Evolutionary conservation across 2,797 vertebrate genomes (phyloP).

Genomic region (Phrynocephalus guinanensis): DNA sequence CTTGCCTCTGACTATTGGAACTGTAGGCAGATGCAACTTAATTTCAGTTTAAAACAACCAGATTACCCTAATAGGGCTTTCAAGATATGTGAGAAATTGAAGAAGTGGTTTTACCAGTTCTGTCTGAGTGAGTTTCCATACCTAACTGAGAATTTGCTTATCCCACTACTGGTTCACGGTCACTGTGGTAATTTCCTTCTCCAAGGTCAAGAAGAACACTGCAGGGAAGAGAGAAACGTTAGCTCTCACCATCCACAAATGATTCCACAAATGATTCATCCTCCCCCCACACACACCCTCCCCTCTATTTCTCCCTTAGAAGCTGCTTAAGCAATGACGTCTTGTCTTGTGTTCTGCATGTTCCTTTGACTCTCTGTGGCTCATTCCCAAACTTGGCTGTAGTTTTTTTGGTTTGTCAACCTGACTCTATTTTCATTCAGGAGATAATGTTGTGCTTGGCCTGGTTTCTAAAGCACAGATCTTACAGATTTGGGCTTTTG

Average conservation of each 20-base stretch:
- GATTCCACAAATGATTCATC: background rate
- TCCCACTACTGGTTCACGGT: background rate
- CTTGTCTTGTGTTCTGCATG: slow-evolving; percentile 12
- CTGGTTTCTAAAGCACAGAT: background rate
- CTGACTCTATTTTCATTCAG: background rate
- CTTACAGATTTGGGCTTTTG: background rate
- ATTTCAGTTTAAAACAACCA: too few relatives aligned
- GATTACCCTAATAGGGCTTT: too few relatives aligned
- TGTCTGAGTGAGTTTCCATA: too few relatives aligned
- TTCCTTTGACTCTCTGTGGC: slow-evolving; percentile 19
- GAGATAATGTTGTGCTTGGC: background rate
- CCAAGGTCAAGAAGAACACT: background rate
- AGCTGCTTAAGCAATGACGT: slow-evolving; percentile 16
- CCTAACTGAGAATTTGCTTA: background rate
- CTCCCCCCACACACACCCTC: background rate
- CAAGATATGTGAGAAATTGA: too few relatives aligned
- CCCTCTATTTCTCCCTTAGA: slow-evolving; percentile 18
- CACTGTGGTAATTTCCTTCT: background rate
- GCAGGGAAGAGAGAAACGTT: background rate
- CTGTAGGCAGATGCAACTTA: too few relatives aligned
- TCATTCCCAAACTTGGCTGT: slow-evolving; percentile 28
- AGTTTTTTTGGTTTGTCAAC: slow-evolving; percentile 20
- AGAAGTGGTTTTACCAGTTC: too few relatives aligned
- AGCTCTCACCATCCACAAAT: background rate
- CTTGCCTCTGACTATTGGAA: too few relatives aligned